Conservation (phyloP, 2,113 vertebrate species). For the Desmodus rotundus region DNA sequence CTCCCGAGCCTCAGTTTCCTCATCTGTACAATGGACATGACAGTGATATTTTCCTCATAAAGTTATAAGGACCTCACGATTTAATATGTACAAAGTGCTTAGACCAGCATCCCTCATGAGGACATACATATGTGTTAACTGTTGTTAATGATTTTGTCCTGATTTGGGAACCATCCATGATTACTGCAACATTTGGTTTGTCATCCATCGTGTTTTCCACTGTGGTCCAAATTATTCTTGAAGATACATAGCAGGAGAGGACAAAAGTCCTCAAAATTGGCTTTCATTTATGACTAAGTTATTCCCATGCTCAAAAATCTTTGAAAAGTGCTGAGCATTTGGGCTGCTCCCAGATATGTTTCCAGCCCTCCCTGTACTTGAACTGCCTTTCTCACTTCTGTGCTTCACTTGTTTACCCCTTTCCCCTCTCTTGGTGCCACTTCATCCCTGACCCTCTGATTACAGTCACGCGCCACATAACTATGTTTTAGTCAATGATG, state of each 20-base stretch:
- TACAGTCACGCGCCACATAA: too few species aligned
- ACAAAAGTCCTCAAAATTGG: not conserved
- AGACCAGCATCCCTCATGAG: not conserved
- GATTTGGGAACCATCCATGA: not conserved
- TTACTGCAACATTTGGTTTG: not conserved
- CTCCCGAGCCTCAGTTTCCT: not conserved
- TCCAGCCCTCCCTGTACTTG: not conserved
- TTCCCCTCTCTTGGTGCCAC: not conserved
- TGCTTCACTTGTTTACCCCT: rapidly evolving
- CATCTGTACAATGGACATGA: not conserved
- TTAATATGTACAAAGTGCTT: not conserved
- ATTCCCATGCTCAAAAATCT: not conserved
- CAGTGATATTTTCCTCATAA: not conserved
- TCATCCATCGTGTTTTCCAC: not conserved
- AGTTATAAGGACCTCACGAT: not conserved
- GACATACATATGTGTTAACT: not conserved
- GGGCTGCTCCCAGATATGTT: not conserved
- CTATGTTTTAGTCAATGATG: not conserved
- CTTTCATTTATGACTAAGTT: not conserved
- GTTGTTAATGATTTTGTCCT: not conserved
- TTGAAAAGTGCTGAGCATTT: not conserved
- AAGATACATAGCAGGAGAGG: not conserved
- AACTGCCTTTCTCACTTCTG: not conserved
- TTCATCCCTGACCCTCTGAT: not conserved
- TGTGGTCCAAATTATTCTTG: not conserved